Evolutionary conservation across 2,113 vertebrate species (phyloP), one percentile per base, ranked within the genome.

Genomic region (Ammodramus savannarum): DNA sequence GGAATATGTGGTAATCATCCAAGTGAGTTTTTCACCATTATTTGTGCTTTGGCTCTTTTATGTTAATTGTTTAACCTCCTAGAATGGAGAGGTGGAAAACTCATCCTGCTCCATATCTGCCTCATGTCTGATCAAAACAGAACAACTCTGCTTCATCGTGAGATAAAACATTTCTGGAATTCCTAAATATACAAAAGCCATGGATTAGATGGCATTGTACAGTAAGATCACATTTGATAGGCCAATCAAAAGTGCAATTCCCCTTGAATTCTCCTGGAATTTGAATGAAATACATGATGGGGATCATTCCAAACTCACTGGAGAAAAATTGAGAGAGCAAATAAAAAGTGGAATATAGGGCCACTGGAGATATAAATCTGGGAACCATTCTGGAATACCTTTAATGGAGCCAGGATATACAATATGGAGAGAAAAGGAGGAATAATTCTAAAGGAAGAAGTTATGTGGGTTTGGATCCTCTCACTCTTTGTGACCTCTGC

Each of bases 291-390:
- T 46, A 10, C 4, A 1, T n/a, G 15, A 31, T 25, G 27, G 20
- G 11, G 22, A 20, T 11, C 29, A 44, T 8, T 8, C 9, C 1
- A 3, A 72, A 75, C 11, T 9, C 54, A 29, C 6, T 0, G 2
- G 8, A 43, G 41, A 65, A 72, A 72, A 21, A 54, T 2, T 27
- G 20, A 36, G 10, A 87, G 29, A 74, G n/a, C 13, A 65, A 61
- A 75, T 29, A 29, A 63, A 36, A 91, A 58, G 7, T 39, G 32
- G 13, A 13, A 48, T 48, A 74, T 22, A n/a, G 2, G 32, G 11
- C 8, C 15, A 29, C 15, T 19, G 44, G 17, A 10, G 16, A 41
- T 3, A 29, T 3, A 21, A 4, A 38, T 15, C 10, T 0, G 3
- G 13, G 43, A 90, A 27, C 5, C 6, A 6, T 57, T 77, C 44